phyloP scores from a whole-genome alignment of 1,140 invertebrate species.

The Habropoda laboriosa region DNA sequence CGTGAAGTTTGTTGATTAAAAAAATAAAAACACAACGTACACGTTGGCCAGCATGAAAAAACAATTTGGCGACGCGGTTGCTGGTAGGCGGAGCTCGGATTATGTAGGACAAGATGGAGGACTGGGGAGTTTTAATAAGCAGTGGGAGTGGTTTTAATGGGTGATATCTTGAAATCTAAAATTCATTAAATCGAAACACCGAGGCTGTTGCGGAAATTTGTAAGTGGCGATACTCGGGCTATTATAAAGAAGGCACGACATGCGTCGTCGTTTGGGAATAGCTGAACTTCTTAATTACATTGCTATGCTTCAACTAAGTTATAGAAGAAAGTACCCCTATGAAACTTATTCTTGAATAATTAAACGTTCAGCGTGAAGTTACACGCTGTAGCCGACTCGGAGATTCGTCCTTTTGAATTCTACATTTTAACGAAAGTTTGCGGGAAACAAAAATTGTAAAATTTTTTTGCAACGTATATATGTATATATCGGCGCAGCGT shows the following conservation, averaged over 20 bases:
- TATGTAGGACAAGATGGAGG: constrained; percentile 55
- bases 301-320: constrained; percentile 34
- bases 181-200: constrained; percentile 72
- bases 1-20: not conserved
- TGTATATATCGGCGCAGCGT: no score
- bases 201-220: constrained; percentile 54
- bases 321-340: constrained; percentile 14
- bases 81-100: constrained; percentile 30
- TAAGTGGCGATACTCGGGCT: constrained; percentile 44
- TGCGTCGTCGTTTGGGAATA: constrained; percentile 43
- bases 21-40: not conserved
- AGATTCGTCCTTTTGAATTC: no score
- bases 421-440: no score
- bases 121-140: constrained; percentile 69
- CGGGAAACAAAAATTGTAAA: no score
- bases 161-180: constrained; percentile 74
- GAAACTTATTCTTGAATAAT: constrained; percentile 36
- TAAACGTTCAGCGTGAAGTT: not conserved
- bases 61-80: constrained; percentile 26
- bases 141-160: constrained; percentile 62
- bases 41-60: constrained; percentile 4
- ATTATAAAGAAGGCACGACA: constrained; percentile 52
- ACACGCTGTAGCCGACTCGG: not conserved
- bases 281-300: constrained; percentile 64
- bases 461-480: no score